Conservation (phyloP, 2,797 vertebrate species). For the Muscicapa striata region DNA sequence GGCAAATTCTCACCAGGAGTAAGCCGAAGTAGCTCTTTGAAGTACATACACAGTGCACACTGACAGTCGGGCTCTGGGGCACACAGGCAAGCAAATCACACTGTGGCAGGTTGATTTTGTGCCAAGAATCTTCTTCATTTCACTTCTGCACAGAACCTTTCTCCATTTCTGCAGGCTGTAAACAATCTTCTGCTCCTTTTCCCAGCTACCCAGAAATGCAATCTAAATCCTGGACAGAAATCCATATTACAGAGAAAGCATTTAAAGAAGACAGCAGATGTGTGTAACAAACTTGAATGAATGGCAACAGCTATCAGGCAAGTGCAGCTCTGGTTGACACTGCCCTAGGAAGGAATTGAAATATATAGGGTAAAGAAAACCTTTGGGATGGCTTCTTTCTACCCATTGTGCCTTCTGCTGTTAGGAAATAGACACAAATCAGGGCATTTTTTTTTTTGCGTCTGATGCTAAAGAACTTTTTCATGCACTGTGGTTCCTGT, state of each 20-base stretch:
- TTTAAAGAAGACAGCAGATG: background rate
- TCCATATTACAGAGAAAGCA: background rate
- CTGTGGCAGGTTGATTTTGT: background rate
- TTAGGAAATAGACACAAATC: background rate
- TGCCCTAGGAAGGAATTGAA: background rate
- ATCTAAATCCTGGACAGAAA: constrained; percentile 10
- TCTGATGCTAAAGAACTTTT: background rate
- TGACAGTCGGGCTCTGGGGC: background rate
- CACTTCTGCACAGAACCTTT: background rate
- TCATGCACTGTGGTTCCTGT: background rate
- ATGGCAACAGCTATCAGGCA: background rate
- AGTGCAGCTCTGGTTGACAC: background rate
- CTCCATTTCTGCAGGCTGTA: background rate
- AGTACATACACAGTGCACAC: background rate
- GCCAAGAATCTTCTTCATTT: constrained; percentile 7
- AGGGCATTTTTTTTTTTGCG: background rate
- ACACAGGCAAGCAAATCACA: background rate
- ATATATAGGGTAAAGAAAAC: background rate
- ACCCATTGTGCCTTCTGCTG: background rate
- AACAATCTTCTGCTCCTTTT: background rate
- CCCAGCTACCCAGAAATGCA: background rate
- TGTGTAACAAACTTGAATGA: background rate
- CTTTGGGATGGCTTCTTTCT: background rate
- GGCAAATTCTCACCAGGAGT: background rate
- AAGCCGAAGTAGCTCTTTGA: background rate